phyloP scores from a whole-genome alignment of 2,113 vertebrate genomes.

The Collichthys lucidus region DNA sequence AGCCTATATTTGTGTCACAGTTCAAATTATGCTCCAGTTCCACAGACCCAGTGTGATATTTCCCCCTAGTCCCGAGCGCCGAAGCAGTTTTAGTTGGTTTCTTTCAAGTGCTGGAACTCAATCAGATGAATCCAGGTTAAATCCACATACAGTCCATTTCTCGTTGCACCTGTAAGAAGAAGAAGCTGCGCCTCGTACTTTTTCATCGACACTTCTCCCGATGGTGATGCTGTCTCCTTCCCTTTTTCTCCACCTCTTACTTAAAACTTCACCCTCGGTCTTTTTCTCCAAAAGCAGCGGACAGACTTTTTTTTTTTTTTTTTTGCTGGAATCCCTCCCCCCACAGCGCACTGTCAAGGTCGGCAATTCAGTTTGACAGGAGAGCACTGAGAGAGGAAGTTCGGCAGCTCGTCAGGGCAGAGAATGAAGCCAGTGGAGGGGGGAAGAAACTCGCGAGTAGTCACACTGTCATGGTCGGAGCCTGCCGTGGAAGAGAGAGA shows the following conservation, averaged over 20 bases:
- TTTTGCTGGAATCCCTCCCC: constrained; percentile 53
- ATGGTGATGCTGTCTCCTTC: constrained; percentile 11
- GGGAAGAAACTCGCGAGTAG: no score
- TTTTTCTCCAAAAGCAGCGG: constrained; percentile 6
- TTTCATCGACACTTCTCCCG: constrained; percentile 26
- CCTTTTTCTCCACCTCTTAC: neutral
- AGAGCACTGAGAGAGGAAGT: constrained; percentile 47
- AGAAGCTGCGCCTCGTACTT: constrained; percentile 44
- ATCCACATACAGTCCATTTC: constrained; percentile 42
- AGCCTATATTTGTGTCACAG: neutral
- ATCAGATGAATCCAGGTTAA: constrained; percentile 50
- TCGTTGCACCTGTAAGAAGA: constrained; percentile 69
- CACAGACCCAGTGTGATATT: constrained; percentile 2
- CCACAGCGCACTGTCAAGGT: constrained; percentile 65
- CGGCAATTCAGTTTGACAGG: constrained; percentile 51
- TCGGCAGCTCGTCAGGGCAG: constrained; percentile 29
- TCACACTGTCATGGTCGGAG: constrained; percentile 65
- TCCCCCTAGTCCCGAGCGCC: neutral
- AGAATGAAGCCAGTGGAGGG: constrained; percentile 13
- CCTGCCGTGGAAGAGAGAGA: constrained; percentile 46
- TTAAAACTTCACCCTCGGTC: constrained; percentile 54
- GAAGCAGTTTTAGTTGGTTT: constrained; percentile 17
- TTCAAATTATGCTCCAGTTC: constrained; percentile 25
- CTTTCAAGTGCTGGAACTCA: constrained; percentile 33
- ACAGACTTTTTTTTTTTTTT: constrained; percentile 44